A percentile compares a stretch with the other conserved stretches of the same genome.
phyloP scores from a whole-genome alignment of 2,888 invertebrate species.

The Blastobasis adustella region DNA sequence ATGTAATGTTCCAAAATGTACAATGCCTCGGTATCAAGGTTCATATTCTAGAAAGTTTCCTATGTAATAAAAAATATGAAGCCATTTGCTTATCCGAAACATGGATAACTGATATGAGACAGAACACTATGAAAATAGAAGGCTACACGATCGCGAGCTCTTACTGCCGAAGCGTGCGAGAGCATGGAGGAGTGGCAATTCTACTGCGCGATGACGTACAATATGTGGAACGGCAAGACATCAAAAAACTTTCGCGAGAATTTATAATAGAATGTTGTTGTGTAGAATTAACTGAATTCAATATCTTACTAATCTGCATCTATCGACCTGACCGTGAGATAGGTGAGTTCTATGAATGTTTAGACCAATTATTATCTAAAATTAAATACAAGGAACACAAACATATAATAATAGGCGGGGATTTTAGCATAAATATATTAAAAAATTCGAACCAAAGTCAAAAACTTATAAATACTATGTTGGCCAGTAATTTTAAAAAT shows the following conservation, averaged over 20 bases:
- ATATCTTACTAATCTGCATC: not conserved
- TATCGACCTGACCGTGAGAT: not conserved
- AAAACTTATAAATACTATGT: not conserved
- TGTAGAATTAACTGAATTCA: slow-evolving; percentile 1
- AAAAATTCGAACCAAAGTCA: not conserved
- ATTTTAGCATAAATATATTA: not conserved
- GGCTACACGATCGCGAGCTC: slow-evolving; percentile 4
- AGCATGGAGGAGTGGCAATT: slow-evolving; percentile 7
- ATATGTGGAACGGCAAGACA: not conserved
- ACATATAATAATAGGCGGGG: not conserved
- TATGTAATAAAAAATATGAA: not conserved
- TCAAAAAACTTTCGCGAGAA: slow-evolving; percentile 6
- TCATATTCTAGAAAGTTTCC: slow-evolving; percentile 1
- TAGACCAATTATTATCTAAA: not conserved
- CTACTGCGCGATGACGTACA: not conserved
- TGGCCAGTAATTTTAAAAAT: not conserved
- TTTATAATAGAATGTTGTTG: slow-evolving; percentile 9
- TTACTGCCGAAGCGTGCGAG: slow-evolving; percentile 2
- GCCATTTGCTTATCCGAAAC: slow-evolving; percentile 9
- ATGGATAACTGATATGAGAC: slow-evolving; percentile 7
- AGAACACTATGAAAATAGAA: not conserved
- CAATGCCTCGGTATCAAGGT: not conserved
- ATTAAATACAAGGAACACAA: not conserved
- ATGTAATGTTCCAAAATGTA: not conserved
- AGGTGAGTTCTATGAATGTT: not conserved